Conservation (phyloP, 1,140 invertebrate genomes). For the Zaprionus africanus region DNA sequence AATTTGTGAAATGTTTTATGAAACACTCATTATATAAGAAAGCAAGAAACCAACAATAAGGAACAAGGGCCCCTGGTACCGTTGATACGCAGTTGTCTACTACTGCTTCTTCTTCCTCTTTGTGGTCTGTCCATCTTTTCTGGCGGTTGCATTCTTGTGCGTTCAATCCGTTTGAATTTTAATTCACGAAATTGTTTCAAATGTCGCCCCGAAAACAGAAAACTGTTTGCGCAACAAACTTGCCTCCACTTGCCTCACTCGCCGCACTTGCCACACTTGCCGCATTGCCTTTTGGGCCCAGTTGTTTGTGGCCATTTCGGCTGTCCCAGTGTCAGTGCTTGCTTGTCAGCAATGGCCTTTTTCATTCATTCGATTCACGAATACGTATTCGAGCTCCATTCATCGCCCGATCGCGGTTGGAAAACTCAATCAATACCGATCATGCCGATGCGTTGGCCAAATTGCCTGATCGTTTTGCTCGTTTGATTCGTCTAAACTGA, state of each 20-base stretch:
- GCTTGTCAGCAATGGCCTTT: constrained; percentile 11
- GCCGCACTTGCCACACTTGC: neutral
- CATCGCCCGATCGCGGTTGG: constrained; percentile 57
- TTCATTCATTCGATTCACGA: constrained; percentile 17
- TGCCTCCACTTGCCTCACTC: neutral
- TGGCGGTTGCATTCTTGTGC: constrained; percentile 59
- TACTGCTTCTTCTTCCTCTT: neutral
- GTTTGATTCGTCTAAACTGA: constrained; percentile 24
- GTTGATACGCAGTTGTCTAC: neutral
- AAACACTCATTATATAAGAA: too few relatives aligned
- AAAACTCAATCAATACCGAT: constrained; percentile 75
- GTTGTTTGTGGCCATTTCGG: constrained; percentile 13
- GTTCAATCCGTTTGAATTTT: constrained; percentile 67
- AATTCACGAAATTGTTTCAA: constrained; percentile 70
- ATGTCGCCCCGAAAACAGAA: constrained; percentile 52
- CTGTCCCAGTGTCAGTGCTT: neutral
- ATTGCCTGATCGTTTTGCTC: constrained; percentile 51
- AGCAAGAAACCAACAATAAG: too few relatives aligned
- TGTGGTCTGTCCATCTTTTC: constrained; percentile 10
- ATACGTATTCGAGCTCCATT: constrained; percentile 18
- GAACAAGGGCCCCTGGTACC: too few relatives aligned
- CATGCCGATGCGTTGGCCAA: constrained; percentile 74
- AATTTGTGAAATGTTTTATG: too few relatives aligned
- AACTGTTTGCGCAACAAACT: constrained; percentile 61
- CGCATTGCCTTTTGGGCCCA: constrained; percentile 32